Evolutionary conservation across 2,888 invertebrate genomes (phyloP), one percentile per base, ranked within the genome.

Genomic region (Rotaria macrura): DNA sequence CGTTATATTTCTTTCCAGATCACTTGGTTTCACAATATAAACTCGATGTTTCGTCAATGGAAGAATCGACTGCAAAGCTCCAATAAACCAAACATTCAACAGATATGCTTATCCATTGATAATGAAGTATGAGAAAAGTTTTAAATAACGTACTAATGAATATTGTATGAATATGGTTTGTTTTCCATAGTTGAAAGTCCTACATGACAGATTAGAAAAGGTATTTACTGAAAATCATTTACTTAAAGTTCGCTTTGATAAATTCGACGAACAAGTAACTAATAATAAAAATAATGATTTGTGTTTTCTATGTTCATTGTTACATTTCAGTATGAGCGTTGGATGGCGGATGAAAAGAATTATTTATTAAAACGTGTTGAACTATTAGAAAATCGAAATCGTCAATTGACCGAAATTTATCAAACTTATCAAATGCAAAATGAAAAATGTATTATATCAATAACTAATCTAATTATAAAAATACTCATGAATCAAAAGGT

Each of bases 391-490:
- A 79, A 40, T 43, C n/a, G 43, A 25, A 79, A 79, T 79, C 14
- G n/a, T 43, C 43, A 79, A n/a, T 79, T 43, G n/a, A n/a, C 0
- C 7, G n/a, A 79, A 43, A 25, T n/a, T 43, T 79, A 79, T 79
- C 40, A 38, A 25, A 79, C 23, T 6, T 79, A 79, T n/a, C 79
- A 79, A 43, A 43, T 43, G 5, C 79, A 79, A 79, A 43, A 43
- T 79, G 79, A 79, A 43, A 79, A 38, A 43, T 79, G 79, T 79
- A 79, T 79, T 10, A 40, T 14, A 79, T 25, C 79, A 79, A 79
- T 79, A 43, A 79, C 43, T 2, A 34, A 79, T 79, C 6, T 79
- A 43, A 79, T 79, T 25, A 79, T 79, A 23, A 79, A 79, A 79
- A 12, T 43, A n/a, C 40, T 79, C 20, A 25, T 25, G n/a, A 79